Conservation (phyloP, 30 jellyfish, hydroid and myxozoan genomes). For the Chironex yamaguchii region DNA sequence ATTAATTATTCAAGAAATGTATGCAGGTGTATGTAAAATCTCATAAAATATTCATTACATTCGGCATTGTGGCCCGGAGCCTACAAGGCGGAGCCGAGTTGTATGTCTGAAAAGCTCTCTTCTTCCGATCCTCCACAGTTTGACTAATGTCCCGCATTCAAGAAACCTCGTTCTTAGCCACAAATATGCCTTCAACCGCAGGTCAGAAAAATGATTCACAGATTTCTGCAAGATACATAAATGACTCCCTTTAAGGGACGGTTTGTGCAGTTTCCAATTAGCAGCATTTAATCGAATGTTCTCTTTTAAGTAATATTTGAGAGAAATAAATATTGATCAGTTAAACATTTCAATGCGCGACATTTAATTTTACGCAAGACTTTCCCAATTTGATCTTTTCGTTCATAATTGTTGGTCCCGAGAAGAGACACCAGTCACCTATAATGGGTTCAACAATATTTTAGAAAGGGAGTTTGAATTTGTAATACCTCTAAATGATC, state of each 20-base stretch:
- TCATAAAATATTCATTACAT: slow-evolving; percentile 59
- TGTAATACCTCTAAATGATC: too few species aligned
- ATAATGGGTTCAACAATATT: too few species aligned
- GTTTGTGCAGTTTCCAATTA: not conserved
- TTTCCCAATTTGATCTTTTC: too few species aligned
- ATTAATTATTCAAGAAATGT: slow-evolving; percentile 67
- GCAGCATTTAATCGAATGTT: not conserved
- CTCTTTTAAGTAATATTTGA: not conserved
- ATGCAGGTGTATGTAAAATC: slow-evolving; percentile 66
- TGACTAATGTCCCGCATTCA: not conserved
- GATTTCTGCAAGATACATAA: not conserved
- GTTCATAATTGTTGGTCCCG: too few species aligned
- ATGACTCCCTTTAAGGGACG: not conserved
- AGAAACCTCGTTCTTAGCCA: not conserved
- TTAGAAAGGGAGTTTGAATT: too few species aligned
- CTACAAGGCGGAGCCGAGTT: slow-evolving; percentile 1
- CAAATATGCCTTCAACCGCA: not conserved
- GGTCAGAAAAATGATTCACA: not conserved
- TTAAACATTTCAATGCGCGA: not conserved
- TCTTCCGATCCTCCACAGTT: not conserved
- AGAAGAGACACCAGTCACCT: too few species aligned
- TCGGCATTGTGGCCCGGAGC: slow-evolving; percentile 55
- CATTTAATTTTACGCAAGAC: too few species aligned
- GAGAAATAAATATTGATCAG: not conserved
- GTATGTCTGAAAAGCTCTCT: not conserved